phyloP scores from a whole-genome alignment of 2,113 vertebrate species.

The Oreotragus oreotragus region DNA sequence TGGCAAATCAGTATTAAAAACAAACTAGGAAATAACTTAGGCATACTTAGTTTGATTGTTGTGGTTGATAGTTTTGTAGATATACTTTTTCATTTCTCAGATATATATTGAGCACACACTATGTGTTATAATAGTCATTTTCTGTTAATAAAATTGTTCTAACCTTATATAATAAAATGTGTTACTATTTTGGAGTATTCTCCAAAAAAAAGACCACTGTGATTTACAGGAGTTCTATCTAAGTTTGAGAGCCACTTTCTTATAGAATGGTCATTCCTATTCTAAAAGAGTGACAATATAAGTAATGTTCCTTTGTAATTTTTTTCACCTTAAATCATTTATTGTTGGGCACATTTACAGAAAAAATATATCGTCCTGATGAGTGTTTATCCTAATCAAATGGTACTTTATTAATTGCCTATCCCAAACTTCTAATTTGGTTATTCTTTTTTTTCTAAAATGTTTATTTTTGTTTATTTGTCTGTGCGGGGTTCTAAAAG shows the following conservation, averaged over 20 bases:
- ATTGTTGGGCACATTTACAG: background rate
- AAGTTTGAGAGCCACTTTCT: background rate
- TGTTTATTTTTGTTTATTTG: background rate
- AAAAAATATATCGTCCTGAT: background rate
- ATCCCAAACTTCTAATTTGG: background rate
- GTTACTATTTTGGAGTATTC: background rate
- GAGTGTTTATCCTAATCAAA: conserved; percentile 27
- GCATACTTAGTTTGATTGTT: background rate
- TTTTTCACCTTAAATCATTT: conserved; percentile 2
- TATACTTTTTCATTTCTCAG: conserved; percentile 20
- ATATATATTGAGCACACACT: background rate
- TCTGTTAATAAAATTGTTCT: conserved; percentile 14
- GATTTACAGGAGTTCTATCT: background rate
- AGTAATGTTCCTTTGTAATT: background rate
- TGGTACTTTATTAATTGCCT: background rate
- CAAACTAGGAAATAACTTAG: background rate
- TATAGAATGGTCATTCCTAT: background rate
- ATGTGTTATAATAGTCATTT: conserved; percentile 17
- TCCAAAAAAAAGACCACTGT: background rate
- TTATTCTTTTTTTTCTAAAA: background rate
- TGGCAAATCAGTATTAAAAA: conserved; percentile 26
- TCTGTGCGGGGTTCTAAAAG: no score
- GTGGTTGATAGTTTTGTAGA: conserved; percentile 6
- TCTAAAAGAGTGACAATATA: background rate
- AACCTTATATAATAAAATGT: background rate